These are phyloP conservation scores for Enteromius trimaculatus DNA, from an alignment of 2,797 vertebrate species.

Conservation along the genomic window DNA sequence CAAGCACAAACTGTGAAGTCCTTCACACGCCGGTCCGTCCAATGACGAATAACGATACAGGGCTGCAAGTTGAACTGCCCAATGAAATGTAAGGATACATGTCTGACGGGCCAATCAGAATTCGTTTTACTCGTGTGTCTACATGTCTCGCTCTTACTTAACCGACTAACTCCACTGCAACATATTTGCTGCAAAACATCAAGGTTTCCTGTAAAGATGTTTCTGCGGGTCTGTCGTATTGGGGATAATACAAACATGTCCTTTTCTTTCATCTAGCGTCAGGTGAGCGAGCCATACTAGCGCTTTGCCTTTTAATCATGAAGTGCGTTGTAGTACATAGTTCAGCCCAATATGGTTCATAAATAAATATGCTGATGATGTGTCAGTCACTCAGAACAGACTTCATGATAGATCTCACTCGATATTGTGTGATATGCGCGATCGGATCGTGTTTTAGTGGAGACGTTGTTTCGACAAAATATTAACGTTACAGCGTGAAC, in stretches of 20 bases:
- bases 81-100: slow-evolving; percentile 64
- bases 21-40: neutral
- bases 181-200: slow-evolving; percentile 30
- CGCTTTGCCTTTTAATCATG: neutral
- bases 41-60: neutral
- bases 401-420: neutral
- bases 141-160: neutral
- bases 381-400: slow-evolving; percentile 15
- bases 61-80: slow-evolving; percentile 46
- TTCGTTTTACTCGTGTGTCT: slow-evolving; percentile 45
- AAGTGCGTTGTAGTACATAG: neutral
- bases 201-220: slow-evolving; percentile 66
- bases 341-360: slow-evolving; percentile 13
- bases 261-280: slow-evolving; percentile 75
- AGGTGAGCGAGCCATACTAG: slow-evolving; percentile 69
- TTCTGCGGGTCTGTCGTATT: slow-evolving; percentile 55
- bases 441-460: neutral
- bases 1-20: neutral
- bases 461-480: too few relatives aligned
- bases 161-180: slow-evolving; percentile 13
- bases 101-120: slow-evolving; percentile 68
- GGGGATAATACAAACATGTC: slow-evolving; percentile 54
- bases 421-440: neutral
- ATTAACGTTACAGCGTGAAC: neutral
- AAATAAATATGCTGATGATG: slow-evolving; percentile 28